These are phyloP conservation scores for Bombus balteatus DNA, from an alignment of 1,140 invertebrate species.

Conservation along the genomic window DNA sequence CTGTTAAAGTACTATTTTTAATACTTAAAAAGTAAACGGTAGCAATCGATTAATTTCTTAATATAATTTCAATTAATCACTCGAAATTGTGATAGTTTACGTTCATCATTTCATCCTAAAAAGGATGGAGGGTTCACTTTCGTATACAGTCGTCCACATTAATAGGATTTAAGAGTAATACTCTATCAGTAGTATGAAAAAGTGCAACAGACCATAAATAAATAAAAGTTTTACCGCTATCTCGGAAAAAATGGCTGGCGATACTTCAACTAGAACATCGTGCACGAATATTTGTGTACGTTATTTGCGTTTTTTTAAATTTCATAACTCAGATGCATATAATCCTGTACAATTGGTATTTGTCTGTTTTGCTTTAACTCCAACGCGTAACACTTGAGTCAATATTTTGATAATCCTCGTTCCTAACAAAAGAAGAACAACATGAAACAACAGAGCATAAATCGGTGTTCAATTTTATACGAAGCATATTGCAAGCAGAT, in stretches of 20 bases:
- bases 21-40: no score
- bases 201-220: neutral
- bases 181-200: neutral
- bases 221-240: conserved; percentile 1
- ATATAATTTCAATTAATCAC: no score
- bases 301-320: neutral
- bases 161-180: neutral
- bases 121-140: neutral
- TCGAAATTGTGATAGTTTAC: neutral
- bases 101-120: neutral
- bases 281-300: neutral
- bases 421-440: no score
- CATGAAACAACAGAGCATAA: no score
- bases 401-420: neutral
- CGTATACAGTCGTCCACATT: neutral
- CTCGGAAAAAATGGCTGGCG: neutral
- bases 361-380: neutral
- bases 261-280: neutral
- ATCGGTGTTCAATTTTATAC: no score
- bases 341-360: neutral
- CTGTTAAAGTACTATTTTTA: no score
- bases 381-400: neutral
- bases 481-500: no score
- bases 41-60: no score
- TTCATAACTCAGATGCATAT: neutral